Percentiles rank a stretch among this genome's conserved stretches.
These are phyloP conservation scores for Catamblyrhynchus diadema DNA, from an alignment of 2,797 vertebrate genomes.

Conservation along the genomic window DNA sequence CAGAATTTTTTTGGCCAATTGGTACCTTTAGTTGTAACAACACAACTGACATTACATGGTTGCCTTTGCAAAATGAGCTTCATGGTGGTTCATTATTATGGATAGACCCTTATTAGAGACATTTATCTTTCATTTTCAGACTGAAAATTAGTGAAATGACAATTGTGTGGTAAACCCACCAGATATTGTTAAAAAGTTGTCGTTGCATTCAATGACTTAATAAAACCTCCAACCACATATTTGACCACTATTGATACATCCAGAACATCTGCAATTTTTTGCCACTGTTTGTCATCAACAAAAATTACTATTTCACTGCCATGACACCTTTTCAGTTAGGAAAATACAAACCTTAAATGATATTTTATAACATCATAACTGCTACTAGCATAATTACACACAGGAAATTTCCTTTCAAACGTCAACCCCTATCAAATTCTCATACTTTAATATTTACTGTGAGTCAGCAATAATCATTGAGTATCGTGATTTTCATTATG, in stretches of 20 bases:
- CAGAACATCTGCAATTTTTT: not conserved
- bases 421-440: constrained; percentile 23
- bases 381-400: not conserved
- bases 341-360: constrained; percentile 1
- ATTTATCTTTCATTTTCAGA: not conserved
- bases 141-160: not conserved
- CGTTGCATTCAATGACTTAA: not conserved
- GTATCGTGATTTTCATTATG: not conserved
- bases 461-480: not conserved
- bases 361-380: not conserved
- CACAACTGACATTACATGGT: not conserved
- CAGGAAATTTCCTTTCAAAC: not conserved
- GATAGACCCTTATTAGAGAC: not conserved
- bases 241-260: not conserved
- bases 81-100: not conserved
- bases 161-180: not conserved
- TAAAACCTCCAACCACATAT: not conserved
- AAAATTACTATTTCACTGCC: not conserved
- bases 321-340: not conserved
- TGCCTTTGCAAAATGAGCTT: not conserved
- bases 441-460: constrained; percentile 1
- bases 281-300: not conserved
- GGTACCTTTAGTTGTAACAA: not conserved
- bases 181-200: not conserved
- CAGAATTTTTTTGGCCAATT: not conserved